Evolutionary conservation across 2,797 vertebrate genomes (phyloP).

Genomic region (Cyprinodon diabolis): DNA sequence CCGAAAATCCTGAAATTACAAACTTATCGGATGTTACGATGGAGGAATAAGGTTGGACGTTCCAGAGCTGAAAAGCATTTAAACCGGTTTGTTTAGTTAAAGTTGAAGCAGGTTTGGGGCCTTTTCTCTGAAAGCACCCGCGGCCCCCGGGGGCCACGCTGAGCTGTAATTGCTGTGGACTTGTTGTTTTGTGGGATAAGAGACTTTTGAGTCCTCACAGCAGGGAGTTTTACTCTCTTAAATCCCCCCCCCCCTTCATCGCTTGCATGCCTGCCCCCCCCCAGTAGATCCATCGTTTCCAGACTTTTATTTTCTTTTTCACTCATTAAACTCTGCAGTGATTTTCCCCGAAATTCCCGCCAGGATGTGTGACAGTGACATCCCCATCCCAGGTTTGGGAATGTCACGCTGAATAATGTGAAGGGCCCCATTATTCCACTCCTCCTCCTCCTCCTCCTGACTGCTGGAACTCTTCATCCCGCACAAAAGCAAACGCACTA

Average conservation of each 20-base stretch:
- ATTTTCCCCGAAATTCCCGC: background rate
- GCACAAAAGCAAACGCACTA: slow-evolving; percentile 92
- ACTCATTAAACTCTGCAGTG: slow-evolving; percentile 21
- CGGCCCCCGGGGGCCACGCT: slow-evolving; percentile 44
- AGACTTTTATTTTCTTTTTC: slow-evolving; percentile 10
- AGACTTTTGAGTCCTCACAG: slow-evolving; percentile 72
- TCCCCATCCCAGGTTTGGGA: slow-evolving; percentile 82
- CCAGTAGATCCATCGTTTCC: too few relatives aligned
- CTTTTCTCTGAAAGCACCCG: background rate
- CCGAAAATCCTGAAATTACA: too few relatives aligned
- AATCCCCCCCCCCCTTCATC: slow-evolving; percentile 49
- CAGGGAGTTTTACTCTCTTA: slow-evolving; percentile 65
- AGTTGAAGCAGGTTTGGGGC: background rate
- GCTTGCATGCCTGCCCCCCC: slow-evolving; percentile 25
- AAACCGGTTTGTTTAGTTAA: too few relatives aligned
- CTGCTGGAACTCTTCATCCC: slow-evolving; percentile 90
- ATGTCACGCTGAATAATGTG: slow-evolving; percentile 85
- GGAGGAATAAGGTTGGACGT: too few relatives aligned
- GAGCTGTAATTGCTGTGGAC: slow-evolving; percentile 61
- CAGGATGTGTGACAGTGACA: slow-evolving; percentile 84
- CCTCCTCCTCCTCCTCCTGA: slow-evolving; percentile 80
- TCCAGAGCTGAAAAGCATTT: too few relatives aligned
- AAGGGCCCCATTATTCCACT: slow-evolving; percentile 86
- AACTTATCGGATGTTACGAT: too few relatives aligned
- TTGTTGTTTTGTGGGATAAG: slow-evolving; percentile 68